phyloP scores from a whole-genome alignment of 2,113 vertebrate species.

The Myanophis thanlyinensis region DNA sequence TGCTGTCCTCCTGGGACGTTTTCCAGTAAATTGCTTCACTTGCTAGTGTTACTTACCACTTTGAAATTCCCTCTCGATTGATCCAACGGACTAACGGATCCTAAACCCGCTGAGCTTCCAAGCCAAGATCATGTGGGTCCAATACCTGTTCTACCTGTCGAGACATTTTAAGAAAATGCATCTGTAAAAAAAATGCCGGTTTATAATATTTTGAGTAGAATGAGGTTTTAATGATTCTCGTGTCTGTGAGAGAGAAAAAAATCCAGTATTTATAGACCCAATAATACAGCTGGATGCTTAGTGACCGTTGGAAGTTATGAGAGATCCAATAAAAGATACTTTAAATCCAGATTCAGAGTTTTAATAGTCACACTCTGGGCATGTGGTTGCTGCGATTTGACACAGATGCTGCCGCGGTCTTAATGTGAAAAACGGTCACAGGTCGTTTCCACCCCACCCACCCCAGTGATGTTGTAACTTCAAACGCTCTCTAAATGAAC shows the following conservation, averaged over 20 bases:
- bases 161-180: neutral
- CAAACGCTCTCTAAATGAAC: no score
- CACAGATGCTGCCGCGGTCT: neutral
- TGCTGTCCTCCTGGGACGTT: neutral
- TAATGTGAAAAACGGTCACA: neutral
- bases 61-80: neutral
- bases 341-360: no score
- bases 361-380: no score
- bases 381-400: no score
- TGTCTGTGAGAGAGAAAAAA: no score
- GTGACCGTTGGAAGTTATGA: no score
- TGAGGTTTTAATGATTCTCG: neutral
- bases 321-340: no score
- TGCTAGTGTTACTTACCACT: neutral
- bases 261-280: neutral
- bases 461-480: no score
- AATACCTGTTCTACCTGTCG: neutral
- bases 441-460: no score
- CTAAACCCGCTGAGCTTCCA: neutral
- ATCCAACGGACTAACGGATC: neutral
- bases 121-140: neutral
- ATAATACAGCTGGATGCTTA: no score
- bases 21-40: neutral
- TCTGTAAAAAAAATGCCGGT: neutral
- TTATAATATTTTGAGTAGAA: neutral